Evolutionary conservation across 1,140 invertebrate genomes (phyloP).

Genomic region (Amphibalanus amphitrite): DNA sequence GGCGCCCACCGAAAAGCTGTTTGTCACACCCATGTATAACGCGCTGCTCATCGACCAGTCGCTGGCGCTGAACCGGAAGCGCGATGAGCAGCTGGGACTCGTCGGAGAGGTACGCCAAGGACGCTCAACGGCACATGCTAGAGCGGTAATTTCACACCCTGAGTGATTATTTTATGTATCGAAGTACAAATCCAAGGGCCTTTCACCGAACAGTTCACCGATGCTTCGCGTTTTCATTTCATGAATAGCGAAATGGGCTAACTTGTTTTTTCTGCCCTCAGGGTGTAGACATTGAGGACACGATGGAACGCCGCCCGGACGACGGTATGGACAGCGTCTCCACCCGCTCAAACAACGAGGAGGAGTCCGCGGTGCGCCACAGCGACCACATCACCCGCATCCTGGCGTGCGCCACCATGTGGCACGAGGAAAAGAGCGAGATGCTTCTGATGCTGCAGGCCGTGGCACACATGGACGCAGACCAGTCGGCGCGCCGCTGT

Average conservation of each 20-base stretch:
- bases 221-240: no score
- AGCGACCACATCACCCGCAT: constrained; percentile 85
- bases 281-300: not conserved
- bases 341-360: not conserved
- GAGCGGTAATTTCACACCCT: no score
- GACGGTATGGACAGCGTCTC: not conserved
- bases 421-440: constrained; percentile 44
- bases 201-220: no score
- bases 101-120: constrained; percentile 44
- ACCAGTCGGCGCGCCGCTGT: constrained; percentile 41
- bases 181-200: no score
- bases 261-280: not conserved
- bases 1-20: constrained; percentile 86
- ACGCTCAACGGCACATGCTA: no score
- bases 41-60: constrained; percentile 87
- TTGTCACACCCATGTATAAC: constrained; percentile 88
- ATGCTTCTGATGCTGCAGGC: constrained; percentile 44
- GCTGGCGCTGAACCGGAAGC: constrained; percentile 75
- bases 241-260: no score
- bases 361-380: constrained; percentile 29
- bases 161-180: no score
- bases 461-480: constrained; percentile 40
- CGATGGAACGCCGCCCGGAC: not conserved
- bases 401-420: constrained; percentile 58
- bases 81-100: constrained; percentile 84